Conservation (phyloP, 1,140 invertebrate species). For the Platorchestia sp. region DNA sequence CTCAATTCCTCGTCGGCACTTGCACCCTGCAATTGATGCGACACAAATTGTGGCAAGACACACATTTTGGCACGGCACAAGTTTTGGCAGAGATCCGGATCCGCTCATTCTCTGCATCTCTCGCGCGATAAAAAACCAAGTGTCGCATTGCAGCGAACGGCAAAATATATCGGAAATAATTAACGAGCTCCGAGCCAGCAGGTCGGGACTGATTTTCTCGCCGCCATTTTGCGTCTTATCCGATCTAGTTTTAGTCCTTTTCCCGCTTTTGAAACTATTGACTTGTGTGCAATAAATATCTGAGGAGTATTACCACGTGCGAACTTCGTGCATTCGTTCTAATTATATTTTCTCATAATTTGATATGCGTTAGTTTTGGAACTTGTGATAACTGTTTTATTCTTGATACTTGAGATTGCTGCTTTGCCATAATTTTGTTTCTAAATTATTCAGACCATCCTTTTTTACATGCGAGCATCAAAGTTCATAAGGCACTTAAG, state of each 20-base stretch:
- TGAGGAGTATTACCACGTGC: no score
- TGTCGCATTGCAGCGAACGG: not conserved
- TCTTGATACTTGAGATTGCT: no score
- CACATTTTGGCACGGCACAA: not conserved
- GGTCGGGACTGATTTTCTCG: not conserved
- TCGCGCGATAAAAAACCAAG: not conserved
- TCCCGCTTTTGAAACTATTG: not conserved
- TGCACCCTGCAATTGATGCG: not conserved
- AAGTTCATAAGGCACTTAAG: no score
- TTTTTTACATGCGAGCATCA: no score
- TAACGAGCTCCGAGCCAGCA: not conserved
- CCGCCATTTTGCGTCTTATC: not conserved
- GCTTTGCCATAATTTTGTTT: no score
- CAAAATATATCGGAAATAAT: constrained; percentile 2
- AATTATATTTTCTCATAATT: no score
- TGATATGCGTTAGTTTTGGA: no score
- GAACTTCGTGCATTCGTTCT: no score
- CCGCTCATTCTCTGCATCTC: not conserved
- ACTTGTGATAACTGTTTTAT: no score
- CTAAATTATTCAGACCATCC: no score
- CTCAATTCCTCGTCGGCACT: no score
- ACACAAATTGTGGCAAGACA: not conserved
- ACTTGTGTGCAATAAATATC: not conserved
- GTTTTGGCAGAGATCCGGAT: not conserved
- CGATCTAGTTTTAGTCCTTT: not conserved